Base-by-base conservation (phyloP, 2,113 vertebrate species). In the Clarias magur region DNA sequence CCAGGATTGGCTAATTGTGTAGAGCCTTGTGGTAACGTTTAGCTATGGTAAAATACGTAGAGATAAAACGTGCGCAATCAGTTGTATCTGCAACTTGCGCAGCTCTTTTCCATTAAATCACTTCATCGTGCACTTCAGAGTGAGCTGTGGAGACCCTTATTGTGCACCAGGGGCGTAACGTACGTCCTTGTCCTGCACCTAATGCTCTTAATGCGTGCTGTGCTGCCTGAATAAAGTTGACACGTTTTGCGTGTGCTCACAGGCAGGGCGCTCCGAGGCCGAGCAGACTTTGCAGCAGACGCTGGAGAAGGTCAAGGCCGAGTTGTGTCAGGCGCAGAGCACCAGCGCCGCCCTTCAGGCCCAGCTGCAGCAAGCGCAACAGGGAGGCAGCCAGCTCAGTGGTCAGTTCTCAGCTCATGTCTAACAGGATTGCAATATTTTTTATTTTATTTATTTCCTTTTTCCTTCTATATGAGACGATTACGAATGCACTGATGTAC, bases 261-360 rank as follows among this genome's bases (percentile, higher is more conserved):
- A 97, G 97, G 86, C 87, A 0, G 94, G 93, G 34, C 95, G 95
- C 63, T 93, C 93, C 72, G 96, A 97, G 48, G 91, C 88, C 0
- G 96, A 96, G 90, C 91, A 89, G 0, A 88, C 91, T 2, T 88
- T 97, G 90, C 96, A 96, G 93, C 95, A 95, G 91, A 94, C 95
- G 59, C 88, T 97, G 88, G 95, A 97, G 0, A 95, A 95, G 90
- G 92, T 97, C 21, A 93, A 93, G 1, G 92, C 93, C 0, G 95
- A 97, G 86, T 95, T 97, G 9, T 90, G 92, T 63, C 94, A 92
- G 75, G 88, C 94, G 0, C 95, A 96, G 89, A 92, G 83, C 88
- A 94, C 89, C 90, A 94, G 94, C 27, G 93, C 92, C 89, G 93
- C 48, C 88, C 90, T 97, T 34, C 87, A 95, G 84, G 89, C 93